Conservation (phyloP, 1,140 invertebrate genomes). For the Calephelis nemesis region DNA sequence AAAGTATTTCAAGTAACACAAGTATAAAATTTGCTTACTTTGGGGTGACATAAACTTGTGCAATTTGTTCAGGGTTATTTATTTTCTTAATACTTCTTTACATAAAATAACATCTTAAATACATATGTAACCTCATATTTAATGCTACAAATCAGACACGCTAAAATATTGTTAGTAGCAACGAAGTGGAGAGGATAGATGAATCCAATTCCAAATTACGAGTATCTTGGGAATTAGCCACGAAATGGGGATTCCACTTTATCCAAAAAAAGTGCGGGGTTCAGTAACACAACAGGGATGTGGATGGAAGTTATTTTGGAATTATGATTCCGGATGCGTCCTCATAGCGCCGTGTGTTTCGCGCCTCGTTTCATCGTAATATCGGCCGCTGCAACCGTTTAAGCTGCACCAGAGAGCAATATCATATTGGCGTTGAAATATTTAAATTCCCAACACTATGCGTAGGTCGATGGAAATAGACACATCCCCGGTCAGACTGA, state of each 20-base stretch:
- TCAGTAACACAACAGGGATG: constrained; percentile 39
- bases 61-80: too few species aligned
- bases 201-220: constrained; percentile 81
- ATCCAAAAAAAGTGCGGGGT: constrained; percentile 69
- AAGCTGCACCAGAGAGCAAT: constrained; percentile 50
- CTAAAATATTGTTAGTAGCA: constrained; percentile 60
- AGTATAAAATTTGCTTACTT: too few species aligned
- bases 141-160: constrained; percentile 6
- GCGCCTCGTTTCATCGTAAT: constrained; percentile 73
- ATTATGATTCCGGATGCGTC: constrained; percentile 79
- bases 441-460: constrained; percentile 38
- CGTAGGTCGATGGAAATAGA: constrained; percentile 28
- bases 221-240: constrained; percentile 80
- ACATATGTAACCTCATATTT: neutral
- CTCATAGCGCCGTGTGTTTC: constrained; percentile 67
- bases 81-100: too few species aligned
- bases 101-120: too few species aligned
- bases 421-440: constrained; percentile 53
- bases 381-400: constrained; percentile 65
- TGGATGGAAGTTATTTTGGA: constrained; percentile 75
- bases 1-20: too few species aligned
- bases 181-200: constrained; percentile 69
- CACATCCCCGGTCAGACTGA: constrained; percentile 22
- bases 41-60: too few species aligned
- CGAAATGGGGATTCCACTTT: constrained; percentile 74